A percentile compares a stretch with the other conserved stretches of the same genome.
Evolutionary conservation across 2,888 invertebrate species (phyloP).

Genomic region (Andrena bicolor): DNA sequence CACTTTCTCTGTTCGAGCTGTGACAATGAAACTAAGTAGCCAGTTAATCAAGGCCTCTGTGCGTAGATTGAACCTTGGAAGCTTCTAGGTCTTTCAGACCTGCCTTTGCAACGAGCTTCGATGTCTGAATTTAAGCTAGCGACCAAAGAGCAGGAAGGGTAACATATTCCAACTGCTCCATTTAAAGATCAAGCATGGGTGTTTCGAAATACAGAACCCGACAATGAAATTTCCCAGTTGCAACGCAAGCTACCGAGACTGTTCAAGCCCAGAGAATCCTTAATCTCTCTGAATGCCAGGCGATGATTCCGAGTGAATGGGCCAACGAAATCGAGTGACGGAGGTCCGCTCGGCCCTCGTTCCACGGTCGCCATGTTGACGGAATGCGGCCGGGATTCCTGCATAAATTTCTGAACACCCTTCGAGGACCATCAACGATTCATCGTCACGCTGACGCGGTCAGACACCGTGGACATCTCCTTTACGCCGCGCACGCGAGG

Average conservation of each 20-base stretch:
- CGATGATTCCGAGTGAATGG: not conserved
- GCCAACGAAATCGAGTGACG: not conserved
- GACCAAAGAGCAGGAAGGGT: too few species aligned
- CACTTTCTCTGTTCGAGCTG: not conserved
- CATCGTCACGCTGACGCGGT: constrained; percentile 1
- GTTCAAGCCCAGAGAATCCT: not conserved
- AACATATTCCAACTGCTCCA: too few species aligned
- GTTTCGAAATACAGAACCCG: not conserved
- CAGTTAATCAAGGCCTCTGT: too few species aligned
- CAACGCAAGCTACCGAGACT: too few species aligned
- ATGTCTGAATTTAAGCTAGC: too few species aligned
- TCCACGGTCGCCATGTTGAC: constrained; percentile 53
- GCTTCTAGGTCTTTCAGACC: not conserved
- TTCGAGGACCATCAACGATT: constrained; percentile 11
- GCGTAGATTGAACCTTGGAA: too few species aligned
- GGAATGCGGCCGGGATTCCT: constrained; percentile 48
- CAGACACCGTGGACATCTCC: not conserved
- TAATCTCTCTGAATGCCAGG: not conserved
- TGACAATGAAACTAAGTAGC: too few species aligned
- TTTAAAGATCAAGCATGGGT: not conserved
- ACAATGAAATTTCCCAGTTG: too few species aligned
- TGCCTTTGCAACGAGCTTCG: not conserved
- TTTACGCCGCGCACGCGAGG: not conserved
- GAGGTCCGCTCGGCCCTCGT: constrained; percentile 18
- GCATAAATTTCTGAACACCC: constrained; percentile 35